Evolutionary conservation across 2,113 vertebrate species (phyloP).

Genomic region (Miniopterus natalensis): DNA sequence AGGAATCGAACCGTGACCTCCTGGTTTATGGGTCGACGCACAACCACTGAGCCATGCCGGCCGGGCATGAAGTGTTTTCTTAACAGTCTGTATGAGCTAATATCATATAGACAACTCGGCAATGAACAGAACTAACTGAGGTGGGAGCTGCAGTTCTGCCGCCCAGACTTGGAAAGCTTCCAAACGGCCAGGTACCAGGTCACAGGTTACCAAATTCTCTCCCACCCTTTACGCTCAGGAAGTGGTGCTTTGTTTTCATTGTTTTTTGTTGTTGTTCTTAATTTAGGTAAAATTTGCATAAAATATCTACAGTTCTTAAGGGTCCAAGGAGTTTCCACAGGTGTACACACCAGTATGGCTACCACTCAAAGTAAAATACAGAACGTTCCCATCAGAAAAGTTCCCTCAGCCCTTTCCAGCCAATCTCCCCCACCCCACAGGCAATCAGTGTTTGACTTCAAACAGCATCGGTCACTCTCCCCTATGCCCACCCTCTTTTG

Average conservation of each 20-base stretch:
- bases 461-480: neutral
- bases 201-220: neutral
- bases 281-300: neutral
- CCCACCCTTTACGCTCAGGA: accelerated
- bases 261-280: neutral
- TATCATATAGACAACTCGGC: neutral
- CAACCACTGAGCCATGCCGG: no score
- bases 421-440: neutral
- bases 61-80: neutral
- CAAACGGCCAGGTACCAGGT: no score
- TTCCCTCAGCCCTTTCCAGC: neutral
- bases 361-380: neutral
- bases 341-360: neutral
- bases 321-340: neutral
- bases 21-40: no score
- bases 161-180: neutral
- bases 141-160: neutral
- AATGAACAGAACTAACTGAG: accelerated
- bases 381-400: neutral
- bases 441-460: neutral
- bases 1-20: no score
- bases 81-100: neutral
- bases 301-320: neutral
- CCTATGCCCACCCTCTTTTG: neutral
- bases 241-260: neutral